phyloP scores from a whole-genome alignment of 1,140 invertebrate species.

The Drosophila ogumai region DNA sequence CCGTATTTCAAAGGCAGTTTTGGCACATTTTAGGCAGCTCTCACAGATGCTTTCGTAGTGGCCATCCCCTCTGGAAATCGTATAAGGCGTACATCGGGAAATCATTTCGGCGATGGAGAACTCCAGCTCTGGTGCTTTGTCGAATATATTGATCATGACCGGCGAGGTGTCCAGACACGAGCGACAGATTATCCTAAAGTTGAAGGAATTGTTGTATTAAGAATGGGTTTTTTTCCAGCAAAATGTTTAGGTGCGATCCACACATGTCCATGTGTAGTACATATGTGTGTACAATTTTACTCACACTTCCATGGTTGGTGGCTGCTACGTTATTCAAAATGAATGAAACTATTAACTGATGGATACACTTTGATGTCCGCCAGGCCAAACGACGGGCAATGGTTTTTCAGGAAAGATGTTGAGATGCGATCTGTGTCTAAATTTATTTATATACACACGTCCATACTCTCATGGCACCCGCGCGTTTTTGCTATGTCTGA shows the following conservation, averaged over 20 bases:
- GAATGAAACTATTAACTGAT: background rate
- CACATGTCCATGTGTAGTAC: background rate
- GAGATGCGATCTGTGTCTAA: background rate
- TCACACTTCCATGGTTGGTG: background rate
- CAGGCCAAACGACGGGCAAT: background rate
- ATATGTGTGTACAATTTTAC: background rate
- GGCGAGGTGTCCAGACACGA: background rate
- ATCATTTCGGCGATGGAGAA: background rate
- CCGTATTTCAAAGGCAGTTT: slow-evolving; percentile 3
- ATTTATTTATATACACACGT: background rate
- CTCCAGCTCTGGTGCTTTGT: background rate
- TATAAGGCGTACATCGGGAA: background rate
- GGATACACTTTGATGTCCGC: background rate
- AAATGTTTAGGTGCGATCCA: background rate
- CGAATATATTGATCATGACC: slow-evolving; percentile 7
- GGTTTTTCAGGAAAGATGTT: background rate
- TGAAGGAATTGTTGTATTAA: background rate
- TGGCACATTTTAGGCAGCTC: background rate
- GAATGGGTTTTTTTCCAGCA: background rate
- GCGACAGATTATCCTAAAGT: slow-evolving; percentile 1
- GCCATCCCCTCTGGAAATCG: background rate
- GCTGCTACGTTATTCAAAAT: background rate
- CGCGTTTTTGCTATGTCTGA: background rate
- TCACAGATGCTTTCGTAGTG: background rate
- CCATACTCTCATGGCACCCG: background rate